phyloP scores from a whole-genome alignment of 2,888 invertebrate genomes.

The Chirona hameri region DNA sequence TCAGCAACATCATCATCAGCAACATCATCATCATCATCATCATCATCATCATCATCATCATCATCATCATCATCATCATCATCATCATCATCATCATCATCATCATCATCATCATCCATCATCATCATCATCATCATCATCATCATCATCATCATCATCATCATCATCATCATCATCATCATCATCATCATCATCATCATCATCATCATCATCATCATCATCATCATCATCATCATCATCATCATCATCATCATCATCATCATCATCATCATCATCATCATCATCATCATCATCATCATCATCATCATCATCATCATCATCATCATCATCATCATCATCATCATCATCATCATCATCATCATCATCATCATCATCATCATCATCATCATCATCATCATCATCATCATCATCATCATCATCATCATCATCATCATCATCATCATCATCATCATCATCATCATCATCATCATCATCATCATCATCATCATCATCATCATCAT shows the following conservation, averaged over 20 bases:
- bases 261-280: conserved; percentile 22
- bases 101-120: too few relatives aligned
- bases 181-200: conserved; percentile 22
- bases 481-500: conserved; percentile 22
- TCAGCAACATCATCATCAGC: too few relatives aligned
- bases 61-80: background rate
- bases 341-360: conserved; percentile 22
- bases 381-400: background rate
- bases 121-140: conserved; percentile 22
- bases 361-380: conserved; percentile 22
- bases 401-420: background rate
- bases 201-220: conserved; percentile 12
- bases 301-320: conserved; percentile 22
- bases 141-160: conserved; percentile 22
- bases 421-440: conserved; percentile 2
- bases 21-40: too few relatives aligned
- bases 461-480: conserved; percentile 2
- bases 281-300: conserved; percentile 22
- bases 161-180: conserved; percentile 22
- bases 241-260: conserved; percentile 22
- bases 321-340: conserved; percentile 22
- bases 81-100: conserved; percentile 5
- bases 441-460: background rate
- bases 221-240: conserved; percentile 11
- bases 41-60: conserved; percentile 22